Percentiles rank a stretch among this genome's conserved stretches.
phyloP scores from a whole-genome alignment of 2,888 invertebrate species.

The Sarcophaga variegata region DNA sequence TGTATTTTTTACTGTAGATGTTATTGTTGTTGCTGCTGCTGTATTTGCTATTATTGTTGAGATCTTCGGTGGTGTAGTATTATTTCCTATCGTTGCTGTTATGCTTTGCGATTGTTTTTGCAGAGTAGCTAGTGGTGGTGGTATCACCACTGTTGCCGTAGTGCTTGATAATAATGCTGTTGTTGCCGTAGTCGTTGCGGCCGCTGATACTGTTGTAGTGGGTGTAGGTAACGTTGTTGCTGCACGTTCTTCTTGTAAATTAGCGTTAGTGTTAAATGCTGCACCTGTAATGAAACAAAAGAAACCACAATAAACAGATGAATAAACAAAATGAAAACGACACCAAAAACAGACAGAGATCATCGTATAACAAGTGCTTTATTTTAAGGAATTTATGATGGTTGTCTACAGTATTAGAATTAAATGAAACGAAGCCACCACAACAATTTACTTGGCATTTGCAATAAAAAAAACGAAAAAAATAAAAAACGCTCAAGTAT shows the following conservation, averaged over 20 bases:
- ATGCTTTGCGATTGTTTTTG: constrained; percentile 40
- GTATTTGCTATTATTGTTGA: constrained; percentile 56
- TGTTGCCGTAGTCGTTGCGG: constrained; percentile 46
- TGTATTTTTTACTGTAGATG: constrained; percentile 19
- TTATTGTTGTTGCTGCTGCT: constrained; percentile 52
- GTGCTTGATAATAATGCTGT: constrained; percentile 62
- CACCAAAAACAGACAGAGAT: constrained; percentile 68
- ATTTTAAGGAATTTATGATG: constrained; percentile 53
- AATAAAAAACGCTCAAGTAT: constrained; percentile 31
- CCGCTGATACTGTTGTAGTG: constrained; percentile 39
- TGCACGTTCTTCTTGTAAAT: constrained; percentile 68
- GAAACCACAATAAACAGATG: constrained; percentile 67
- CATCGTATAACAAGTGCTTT: constrained; percentile 69
- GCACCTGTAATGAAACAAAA: constrained; percentile 73
- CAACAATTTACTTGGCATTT: constrained; percentile 59
- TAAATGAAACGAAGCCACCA: neutral
- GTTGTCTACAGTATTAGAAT: constrained; percentile 14
- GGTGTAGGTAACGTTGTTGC: constrained; percentile 53
- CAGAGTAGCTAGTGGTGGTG: constrained; percentile 28
- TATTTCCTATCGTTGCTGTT: constrained; percentile 65
- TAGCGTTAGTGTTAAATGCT: constrained; percentile 76
- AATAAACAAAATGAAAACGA: constrained; percentile 73
- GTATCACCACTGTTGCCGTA: constrained; percentile 43
- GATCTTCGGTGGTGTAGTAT: constrained; percentile 70
- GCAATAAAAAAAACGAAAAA: constrained; percentile 22